A percentile compares a stretch with the other conserved stretches of the same genome.
Evolutionary conservation across 2,113 vertebrate genomes (phyloP).

Genomic region (Chionis minor): DNA sequence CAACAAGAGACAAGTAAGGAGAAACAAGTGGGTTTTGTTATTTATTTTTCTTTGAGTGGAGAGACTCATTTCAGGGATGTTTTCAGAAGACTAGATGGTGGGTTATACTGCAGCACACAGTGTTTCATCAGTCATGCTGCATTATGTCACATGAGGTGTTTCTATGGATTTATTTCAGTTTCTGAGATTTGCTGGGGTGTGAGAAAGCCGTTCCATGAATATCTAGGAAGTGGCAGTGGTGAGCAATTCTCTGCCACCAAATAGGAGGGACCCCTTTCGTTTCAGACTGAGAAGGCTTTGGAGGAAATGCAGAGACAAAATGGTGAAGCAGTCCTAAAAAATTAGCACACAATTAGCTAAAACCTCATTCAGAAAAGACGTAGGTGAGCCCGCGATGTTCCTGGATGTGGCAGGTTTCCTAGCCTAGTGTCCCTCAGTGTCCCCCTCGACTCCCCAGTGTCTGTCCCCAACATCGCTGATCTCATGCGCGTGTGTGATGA

Average conservation of each 20-base stretch:
- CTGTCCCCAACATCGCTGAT: background rate
- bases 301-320: background rate
- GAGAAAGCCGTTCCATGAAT: slow-evolving; percentile 57
- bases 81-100: slow-evolving; percentile 62
- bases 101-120: slow-evolving; percentile 36
- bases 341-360: background rate
- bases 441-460: too few relatives aligned
- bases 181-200: slow-evolving; percentile 64
- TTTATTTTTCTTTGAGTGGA: slow-evolving; percentile 42
- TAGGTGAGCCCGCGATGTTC: fast-evolving
- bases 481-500: background rate
- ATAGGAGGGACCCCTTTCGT: background rate
- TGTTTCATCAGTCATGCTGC: slow-evolving; percentile 69
- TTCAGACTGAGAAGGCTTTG: background rate
- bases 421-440: background rate
- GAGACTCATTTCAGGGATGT: slow-evolving; percentile 54
- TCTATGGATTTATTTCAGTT: slow-evolving; percentile 64
- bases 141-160: slow-evolving; percentile 65
- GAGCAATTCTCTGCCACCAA: background rate
- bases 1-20: background rate
- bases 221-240: slow-evolving; percentile 16
- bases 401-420: background rate
- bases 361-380: background rate
- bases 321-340: background rate
- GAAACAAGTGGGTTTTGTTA: background rate